phyloP scores from a whole-genome alignment of 1,140 invertebrate species.

The Nymphalis io region DNA sequence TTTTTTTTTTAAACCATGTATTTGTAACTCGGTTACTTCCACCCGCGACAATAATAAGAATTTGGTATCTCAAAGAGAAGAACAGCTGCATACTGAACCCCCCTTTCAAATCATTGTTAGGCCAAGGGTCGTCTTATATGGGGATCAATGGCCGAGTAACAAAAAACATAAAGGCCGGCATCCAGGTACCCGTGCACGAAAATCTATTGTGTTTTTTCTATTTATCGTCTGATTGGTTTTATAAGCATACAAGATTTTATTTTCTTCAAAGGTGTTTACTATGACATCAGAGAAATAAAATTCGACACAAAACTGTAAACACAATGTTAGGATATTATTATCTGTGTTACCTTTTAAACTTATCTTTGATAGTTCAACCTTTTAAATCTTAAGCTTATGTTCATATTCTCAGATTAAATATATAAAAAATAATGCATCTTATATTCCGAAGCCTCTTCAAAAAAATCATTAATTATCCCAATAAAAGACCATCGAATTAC shows the following conservation, averaged over 20 bases:
- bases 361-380: no score
- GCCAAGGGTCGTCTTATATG: constrained; percentile 71
- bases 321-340: no score
- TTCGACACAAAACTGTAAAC: background rate
- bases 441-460: no score
- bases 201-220: constrained; percentile 48
- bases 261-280: background rate
- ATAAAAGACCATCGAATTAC: no score
- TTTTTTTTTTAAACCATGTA: constrained; percentile 6
- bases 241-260: constrained; percentile 8
- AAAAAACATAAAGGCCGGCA: constrained; percentile 65
- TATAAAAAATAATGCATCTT: no score
- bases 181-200: constrained; percentile 65
- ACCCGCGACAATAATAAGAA: constrained; percentile 48
- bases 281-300: background rate
- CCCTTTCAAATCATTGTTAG: constrained; percentile 71
- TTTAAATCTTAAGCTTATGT: no score
- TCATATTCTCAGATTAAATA: no score
- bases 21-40: constrained; percentile 37
- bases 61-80: constrained; percentile 61
- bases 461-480: no score
- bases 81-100: constrained; percentile 74
- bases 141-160: constrained; percentile 63
- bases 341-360: no score
- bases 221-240: constrained; percentile 43